Evolutionary conservation across 1,140 invertebrate species (phyloP).

Genomic region (Carcinoscorpius rotundicauda): DNA sequence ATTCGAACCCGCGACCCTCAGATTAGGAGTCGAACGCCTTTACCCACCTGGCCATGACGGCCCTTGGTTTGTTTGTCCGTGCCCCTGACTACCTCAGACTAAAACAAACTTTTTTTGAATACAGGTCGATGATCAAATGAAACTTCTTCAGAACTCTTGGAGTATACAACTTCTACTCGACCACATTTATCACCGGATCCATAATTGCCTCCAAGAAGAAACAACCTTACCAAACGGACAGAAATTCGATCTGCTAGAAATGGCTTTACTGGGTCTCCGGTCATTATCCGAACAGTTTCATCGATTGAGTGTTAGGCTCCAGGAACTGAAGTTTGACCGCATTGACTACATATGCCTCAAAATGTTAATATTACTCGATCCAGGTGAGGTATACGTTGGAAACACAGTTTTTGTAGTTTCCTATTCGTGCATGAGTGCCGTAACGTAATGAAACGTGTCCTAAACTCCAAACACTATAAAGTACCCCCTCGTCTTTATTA

Average conservation of each 20-base stretch:
- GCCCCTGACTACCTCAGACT: too few relatives aligned
- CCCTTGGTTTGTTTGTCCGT: too few relatives aligned
- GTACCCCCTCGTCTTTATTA: too few relatives aligned
- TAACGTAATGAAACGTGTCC: background rate
- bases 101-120: conserved; percentile 28
- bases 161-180: conserved; percentile 94
- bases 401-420: conserved; percentile 1
- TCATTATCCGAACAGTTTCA: conserved; percentile 78
- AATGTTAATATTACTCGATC: conserved; percentile 89
- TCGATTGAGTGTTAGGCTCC: conserved; percentile 75
- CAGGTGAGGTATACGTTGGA: conserved; percentile 50
- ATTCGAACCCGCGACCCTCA: too few relatives aligned
- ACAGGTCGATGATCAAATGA: conserved; percentile 98
- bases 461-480: conserved; percentile 3
- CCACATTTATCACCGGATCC: conserved; percentile 89
- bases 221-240: conserved; percentile 86
- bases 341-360: conserved; percentile 95
- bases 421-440: background rate
- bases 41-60: too few relatives aligned
- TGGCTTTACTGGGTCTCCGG: conserved; percentile 80
- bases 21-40: too few relatives aligned
- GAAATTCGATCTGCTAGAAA: conserved; percentile 80
- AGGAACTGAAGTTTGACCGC: conserved; percentile 87
- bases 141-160: conserved; percentile 92
- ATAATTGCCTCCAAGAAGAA: conserved; percentile 82